phyloP scores from a whole-genome alignment of 2,113 vertebrate species.

The Bubalus kerabau region DNA sequence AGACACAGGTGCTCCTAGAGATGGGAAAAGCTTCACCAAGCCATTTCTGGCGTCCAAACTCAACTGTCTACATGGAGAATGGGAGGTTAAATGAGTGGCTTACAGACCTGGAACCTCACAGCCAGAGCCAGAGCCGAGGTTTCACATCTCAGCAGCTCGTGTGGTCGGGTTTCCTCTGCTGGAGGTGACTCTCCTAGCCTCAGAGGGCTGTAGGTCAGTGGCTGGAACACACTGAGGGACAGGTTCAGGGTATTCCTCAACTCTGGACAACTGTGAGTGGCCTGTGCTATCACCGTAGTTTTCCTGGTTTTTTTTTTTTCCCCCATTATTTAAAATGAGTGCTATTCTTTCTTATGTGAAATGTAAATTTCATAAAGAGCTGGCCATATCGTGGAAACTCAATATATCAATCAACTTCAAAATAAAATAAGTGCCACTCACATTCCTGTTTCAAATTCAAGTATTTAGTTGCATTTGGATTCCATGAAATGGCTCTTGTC shows the following conservation, averaged over 20 bases:
- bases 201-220: rapidly evolving
- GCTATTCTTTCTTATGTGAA: neutral
- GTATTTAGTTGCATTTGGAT: neutral
- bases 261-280: neutral
- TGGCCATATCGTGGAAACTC: neutral
- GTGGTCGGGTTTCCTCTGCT: neutral
- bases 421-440: neutral
- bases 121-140: neutral
- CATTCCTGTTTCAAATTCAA: neutral
- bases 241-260: neutral
- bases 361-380: neutral
- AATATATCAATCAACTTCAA: neutral
- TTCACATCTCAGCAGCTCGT: neutral
- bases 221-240: neutral
- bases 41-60: neutral
- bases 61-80: neutral
- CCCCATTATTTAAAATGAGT: neutral
- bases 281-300: neutral
- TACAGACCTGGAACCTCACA: neutral
- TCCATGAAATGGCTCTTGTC: neutral
- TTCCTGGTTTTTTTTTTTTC: neutral
- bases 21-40: neutral
- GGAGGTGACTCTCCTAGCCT: neutral
- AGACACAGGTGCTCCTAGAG: neutral
- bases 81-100: neutral